A percentile compares a stretch with the other conserved stretches of the same genome.
These are phyloP conservation scores for Mesochorus sp. DNA, from an alignment of 2,888 invertebrate genomes.

Conservation along the genomic window DNA sequence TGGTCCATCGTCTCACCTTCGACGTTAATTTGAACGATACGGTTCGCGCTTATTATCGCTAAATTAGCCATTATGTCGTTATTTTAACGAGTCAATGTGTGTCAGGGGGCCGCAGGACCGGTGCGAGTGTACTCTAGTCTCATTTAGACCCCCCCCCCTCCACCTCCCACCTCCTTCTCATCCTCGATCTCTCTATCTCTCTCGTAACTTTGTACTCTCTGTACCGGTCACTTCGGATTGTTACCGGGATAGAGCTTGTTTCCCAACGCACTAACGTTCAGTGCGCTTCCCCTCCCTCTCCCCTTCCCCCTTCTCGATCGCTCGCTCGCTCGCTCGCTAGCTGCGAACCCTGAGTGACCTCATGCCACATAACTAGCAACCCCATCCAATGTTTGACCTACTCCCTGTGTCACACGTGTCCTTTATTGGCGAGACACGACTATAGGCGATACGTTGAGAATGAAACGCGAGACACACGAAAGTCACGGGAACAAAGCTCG, in stretches of 20 bases:
- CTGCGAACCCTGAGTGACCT: constrained; percentile 37
- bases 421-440: constrained; percentile 9
- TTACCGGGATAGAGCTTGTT: constrained; percentile 27
- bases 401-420: constrained; percentile 4
- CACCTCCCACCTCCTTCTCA: constrained; percentile 8
- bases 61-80: constrained; percentile 82
- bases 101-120: constrained; percentile 77
- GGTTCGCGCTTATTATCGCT: constrained; percentile 81
- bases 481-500: no score
- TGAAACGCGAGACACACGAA: no score
- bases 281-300: not conserved
- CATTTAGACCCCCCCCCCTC: constrained; percentile 34
- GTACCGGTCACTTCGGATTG: constrained; percentile 14
- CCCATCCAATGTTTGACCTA: constrained; percentile 41
- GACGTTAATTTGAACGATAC: constrained; percentile 81
- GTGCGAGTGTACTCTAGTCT: constrained; percentile 42
- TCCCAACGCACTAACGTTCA: constrained; percentile 30
- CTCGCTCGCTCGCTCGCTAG: constrained; percentile 16
- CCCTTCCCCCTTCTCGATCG: not conserved
- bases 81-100: constrained; percentile 82
- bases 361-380: constrained; percentile 18
- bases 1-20: constrained; percentile 79
- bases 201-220: not conserved
- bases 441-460: no score
- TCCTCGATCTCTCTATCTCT: not conserved